These are phyloP conservation scores for Macrotus californicus DNA, from an alignment of 2,113 vertebrate species.

Conservation along the genomic window DNA sequence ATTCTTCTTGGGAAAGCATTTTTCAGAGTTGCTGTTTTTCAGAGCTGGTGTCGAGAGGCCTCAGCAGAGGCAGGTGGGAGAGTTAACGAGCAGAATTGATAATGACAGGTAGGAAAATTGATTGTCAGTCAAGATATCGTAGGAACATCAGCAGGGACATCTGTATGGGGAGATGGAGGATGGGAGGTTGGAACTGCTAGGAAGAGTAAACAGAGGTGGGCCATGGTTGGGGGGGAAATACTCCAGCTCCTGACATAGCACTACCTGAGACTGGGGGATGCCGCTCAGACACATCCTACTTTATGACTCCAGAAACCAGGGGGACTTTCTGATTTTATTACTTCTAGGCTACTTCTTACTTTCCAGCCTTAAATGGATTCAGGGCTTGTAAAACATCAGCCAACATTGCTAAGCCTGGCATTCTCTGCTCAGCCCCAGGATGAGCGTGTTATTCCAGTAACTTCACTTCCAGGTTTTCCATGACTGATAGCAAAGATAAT, in stretches of 20 bases:
- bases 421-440: background rate
- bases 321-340: background rate
- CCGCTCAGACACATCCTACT: background rate
- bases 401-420: background rate
- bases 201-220: background rate
- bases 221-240: background rate
- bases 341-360: constrained; percentile 29
- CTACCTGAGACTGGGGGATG: background rate
- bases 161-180: background rate
- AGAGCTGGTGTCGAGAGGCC: background rate
- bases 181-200: background rate
- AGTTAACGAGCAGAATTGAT: constrained; percentile 65
- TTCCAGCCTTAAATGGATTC: background rate
- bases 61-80: constrained; percentile 43
- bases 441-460: background rate
- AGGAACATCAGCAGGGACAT: background rate
- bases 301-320: background rate
- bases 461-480: background rate
- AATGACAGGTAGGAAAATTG: constrained; percentile 62
- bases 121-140: constrained; percentile 53
- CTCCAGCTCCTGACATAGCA: background rate
- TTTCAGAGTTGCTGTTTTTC: constrained; percentile 48
- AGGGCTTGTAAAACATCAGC: background rate
- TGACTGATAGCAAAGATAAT: background rate
- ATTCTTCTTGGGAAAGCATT: constrained; percentile 44